Evolutionary conservation across 2,113 vertebrate genomes (phyloP), one percentile per base, ranked within the genome.

Genomic region (Panthera tigris): DNA sequence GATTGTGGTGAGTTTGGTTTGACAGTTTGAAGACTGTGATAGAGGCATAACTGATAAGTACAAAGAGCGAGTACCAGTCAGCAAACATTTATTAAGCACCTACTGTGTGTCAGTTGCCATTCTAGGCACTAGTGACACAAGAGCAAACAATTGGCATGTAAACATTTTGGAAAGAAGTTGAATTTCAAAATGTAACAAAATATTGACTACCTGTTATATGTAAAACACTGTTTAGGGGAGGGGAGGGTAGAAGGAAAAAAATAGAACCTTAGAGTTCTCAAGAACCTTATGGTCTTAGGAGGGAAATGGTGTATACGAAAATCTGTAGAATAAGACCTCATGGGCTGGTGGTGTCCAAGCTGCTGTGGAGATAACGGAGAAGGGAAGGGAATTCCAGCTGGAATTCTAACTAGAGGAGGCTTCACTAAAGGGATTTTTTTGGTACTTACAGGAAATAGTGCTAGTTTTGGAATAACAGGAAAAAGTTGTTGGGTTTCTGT

Each of bases 111-210:
- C 50, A n/a, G 15, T 13, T 71, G 10, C 50, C 68, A 61, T 89
- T 68, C 31, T 86, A 57, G 29, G 27, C 41, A 66, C 18, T 65
- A 68, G 41, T 86, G 79, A 41, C 14, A 3, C 4, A 78, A 92
- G 48, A 76, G 7, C 39, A 82, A 73, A 57, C 0, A 55, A 18
- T 85, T 88, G 48, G 39, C n/a, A 79, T 52, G 12, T 57, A 76
- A 69, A 81, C 61, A 50, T 92, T 96, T 89, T 84, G 66, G 45
- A 27, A 45, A 80, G 48, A 50, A 39, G 13, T 84, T 92, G 27
- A 76, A 80, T 94, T 97, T 76, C 25, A 94, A 71, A 80, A 79
- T 93, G 73, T 78, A 86, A 52, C 25, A 45, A 65, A 57, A 31
- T 65, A 65, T 91, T 92, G 45, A 50, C 41, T 52, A 25, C 33